phyloP scores from a whole-genome alignment of 2,113 vertebrate genomes.

The Sphaerodactylus townsendi region DNA sequence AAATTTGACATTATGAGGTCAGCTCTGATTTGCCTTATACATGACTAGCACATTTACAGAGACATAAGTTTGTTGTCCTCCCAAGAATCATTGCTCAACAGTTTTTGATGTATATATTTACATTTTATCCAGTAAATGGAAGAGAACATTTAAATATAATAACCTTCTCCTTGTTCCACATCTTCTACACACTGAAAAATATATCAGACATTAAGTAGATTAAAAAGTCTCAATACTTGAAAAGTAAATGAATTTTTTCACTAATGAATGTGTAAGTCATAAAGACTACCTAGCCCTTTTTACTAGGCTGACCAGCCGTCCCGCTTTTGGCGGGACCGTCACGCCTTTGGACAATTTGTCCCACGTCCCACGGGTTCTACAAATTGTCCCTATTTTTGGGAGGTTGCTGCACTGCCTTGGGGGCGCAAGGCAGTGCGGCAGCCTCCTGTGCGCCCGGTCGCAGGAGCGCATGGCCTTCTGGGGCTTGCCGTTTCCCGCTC shows the following conservation, averaged over 20 bases:
- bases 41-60: constrained; percentile 76
- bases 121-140: constrained; percentile 68
- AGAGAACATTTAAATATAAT: constrained; percentile 60
- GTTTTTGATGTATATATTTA: constrained; percentile 71
- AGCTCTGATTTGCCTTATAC: constrained; percentile 68
- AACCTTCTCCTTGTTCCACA: constrained; percentile 56
- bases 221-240: background rate
- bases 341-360: too few species aligned
- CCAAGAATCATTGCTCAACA: constrained; percentile 69
- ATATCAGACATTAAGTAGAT: constrained; percentile 33
- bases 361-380: too few species aligned
- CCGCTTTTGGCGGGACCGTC: too few species aligned
- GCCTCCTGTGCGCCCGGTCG: too few species aligned
- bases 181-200: constrained; percentile 61
- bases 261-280: background rate
- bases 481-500: too few species aligned
- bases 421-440: too few species aligned
- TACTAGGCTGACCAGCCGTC: too few species aligned
- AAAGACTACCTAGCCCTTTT: background rate
- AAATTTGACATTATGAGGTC: constrained; percentile 76
- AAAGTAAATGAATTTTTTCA: constrained; percentile 35
- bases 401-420: too few species aligned
- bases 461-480: too few species aligned
- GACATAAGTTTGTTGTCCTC: constrained; percentile 71
- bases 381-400: too few species aligned